A percentile compares a stretch with the other conserved stretches of the same genome.
phyloP scores from a whole-genome alignment of 2,888 invertebrate genomes.

The Drosophila quinaria region DNA sequence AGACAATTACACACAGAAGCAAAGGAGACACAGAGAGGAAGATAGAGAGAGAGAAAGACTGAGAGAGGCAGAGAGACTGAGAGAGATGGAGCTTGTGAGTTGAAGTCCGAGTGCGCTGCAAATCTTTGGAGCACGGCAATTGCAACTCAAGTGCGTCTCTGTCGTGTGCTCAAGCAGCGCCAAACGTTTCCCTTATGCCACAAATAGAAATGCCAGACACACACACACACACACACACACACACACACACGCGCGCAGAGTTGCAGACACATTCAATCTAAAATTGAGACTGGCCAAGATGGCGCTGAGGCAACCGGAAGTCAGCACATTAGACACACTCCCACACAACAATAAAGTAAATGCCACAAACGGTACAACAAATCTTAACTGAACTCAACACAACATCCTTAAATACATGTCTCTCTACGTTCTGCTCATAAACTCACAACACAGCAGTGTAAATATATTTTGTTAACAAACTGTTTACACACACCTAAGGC shows the following conservation, averaged over 20 bases:
- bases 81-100: not conserved
- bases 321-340: slow-evolving; percentile 13
- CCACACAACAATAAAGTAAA: slow-evolving; percentile 17
- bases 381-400: slow-evolving; percentile 23
- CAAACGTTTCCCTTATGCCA: slow-evolving; percentile 59
- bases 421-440: slow-evolving; percentile 21
- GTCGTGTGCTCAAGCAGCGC: slow-evolving; percentile 71
- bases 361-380: slow-evolving; percentile 36
- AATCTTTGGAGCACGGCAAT: slow-evolving; percentile 48
- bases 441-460: slow-evolving; percentile 20
- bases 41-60: not conserved
- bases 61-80: not conserved
- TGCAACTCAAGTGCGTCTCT: slow-evolving; percentile 69
- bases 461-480: slow-evolving; percentile 8
- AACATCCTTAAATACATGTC: slow-evolving; percentile 26
- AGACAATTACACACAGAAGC: slow-evolving; percentile 72
- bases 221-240: slow-evolving; percentile 14
- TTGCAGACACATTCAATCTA: slow-evolving; percentile 37
- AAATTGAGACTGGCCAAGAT: slow-evolving; percentile 44
- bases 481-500: not conserved
- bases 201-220: slow-evolving; percentile 54
- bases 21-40: slow-evolving; percentile 4
- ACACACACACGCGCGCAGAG: slow-evolving; percentile 3
- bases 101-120: slow-evolving; percentile 26
- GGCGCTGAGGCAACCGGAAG: slow-evolving; percentile 47